Evolutionary conservation across 2,888 invertebrate species (phyloP).

Genomic region (Ichneumon xanthorius): DNA sequence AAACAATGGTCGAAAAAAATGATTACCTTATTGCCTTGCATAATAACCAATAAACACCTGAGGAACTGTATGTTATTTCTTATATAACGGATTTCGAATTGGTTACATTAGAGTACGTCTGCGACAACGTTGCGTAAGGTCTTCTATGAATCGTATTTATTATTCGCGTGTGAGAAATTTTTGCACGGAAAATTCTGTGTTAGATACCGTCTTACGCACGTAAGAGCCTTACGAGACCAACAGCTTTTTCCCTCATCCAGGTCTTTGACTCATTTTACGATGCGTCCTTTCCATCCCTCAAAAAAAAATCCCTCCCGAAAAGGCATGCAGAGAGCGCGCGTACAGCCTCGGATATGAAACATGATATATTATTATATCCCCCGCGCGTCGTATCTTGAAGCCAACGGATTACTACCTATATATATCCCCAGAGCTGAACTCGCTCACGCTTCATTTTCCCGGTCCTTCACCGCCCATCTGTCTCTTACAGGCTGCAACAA

Average conservation of each 20-base stretch:
- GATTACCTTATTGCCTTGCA: neutral
- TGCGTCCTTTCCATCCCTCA: constrained; percentile 1
- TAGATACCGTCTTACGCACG: constrained; percentile 18
- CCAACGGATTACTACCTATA: constrained; percentile 19
- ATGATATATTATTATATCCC: constrained; percentile 36
- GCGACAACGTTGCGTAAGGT: neutral
- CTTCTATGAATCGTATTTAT: neutral
- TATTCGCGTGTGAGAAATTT: neutral
- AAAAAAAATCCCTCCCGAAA: constrained; percentile 7
- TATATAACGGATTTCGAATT: neutral
- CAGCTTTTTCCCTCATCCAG: neutral
- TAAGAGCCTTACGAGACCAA: neutral
- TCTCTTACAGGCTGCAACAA: neutral
- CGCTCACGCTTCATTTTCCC: neutral
- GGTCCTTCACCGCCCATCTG: neutral
- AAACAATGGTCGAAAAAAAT: neutral
- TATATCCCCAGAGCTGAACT: neutral
- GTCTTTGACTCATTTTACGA: constrained; percentile 13
- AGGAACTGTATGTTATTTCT: neutral
- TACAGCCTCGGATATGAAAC: constrained; percentile 14
- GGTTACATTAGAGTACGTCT: neutral
- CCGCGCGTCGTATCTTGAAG: constrained; percentile 23
- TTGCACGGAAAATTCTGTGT: constrained; percentile 6
- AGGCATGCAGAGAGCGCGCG: neutral
- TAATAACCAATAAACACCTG: neutral